A percentile compares a stretch with the other conserved stretches of the same genome.
Evolutionary conservation across 2,888 invertebrate genomes (phyloP).

Genomic region (Colletes collaris): DNA sequence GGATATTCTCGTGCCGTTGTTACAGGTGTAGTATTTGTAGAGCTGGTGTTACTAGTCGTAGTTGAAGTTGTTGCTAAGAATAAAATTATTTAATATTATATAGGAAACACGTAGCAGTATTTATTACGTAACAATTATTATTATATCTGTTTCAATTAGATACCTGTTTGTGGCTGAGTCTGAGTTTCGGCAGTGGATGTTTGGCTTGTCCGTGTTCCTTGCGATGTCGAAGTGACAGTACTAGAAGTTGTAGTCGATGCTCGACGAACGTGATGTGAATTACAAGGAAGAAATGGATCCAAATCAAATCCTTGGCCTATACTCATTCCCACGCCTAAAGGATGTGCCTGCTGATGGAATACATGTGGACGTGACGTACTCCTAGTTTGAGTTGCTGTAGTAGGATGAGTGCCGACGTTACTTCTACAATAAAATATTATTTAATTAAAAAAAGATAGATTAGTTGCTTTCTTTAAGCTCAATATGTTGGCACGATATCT

Average conservation of each 20-base stretch:
- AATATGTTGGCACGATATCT: too few relatives aligned
- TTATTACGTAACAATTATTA: not conserved
- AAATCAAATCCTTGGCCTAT: constrained; percentile 82
- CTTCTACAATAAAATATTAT: constrained; percentile 80
- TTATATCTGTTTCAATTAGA: not conserved
- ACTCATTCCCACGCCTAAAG: constrained; percentile 83
- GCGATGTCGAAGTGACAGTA: constrained; percentile 69
- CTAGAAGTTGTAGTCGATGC: constrained; percentile 61
- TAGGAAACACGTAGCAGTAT: not conserved
- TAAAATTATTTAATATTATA: not conserved
- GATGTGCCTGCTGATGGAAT: constrained; percentile 85
- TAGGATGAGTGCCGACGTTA: constrained; percentile 88
- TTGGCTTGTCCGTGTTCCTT: constrained; percentile 70
- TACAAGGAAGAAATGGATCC: constrained; percentile 89
- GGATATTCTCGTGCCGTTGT: constrained; percentile 44
- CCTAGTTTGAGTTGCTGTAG: constrained; percentile 88
- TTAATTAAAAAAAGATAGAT: not conserved
- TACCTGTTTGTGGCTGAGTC: constrained; percentile 72
- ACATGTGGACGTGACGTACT: constrained; percentile 89
- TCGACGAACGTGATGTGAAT: constrained; percentile 87
- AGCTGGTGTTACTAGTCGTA: constrained; percentile 50
- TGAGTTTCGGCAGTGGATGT: constrained; percentile 84
- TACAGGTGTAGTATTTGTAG: constrained; percentile 55
- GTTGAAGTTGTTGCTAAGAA: constrained; percentile 66
- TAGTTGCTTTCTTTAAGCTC: too few relatives aligned